Conservation (phyloP, 2,113 vertebrate species). For the Gobiocypris rarus region DNA sequence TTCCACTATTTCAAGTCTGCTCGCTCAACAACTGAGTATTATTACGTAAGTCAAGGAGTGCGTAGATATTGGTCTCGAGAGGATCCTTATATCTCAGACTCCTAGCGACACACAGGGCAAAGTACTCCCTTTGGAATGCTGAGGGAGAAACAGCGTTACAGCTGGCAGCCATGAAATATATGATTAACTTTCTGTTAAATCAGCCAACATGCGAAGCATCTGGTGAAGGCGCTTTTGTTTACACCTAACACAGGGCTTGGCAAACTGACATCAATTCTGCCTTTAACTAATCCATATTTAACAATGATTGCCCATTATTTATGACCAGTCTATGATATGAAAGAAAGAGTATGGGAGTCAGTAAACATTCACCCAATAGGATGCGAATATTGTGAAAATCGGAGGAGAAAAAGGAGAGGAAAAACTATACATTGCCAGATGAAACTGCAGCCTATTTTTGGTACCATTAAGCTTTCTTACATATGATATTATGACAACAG, state of each 20-base stretch:
- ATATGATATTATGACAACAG: neutral
- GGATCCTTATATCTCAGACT: conserved; percentile 13
- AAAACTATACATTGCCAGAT: neutral
- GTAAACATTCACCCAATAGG: neutral
- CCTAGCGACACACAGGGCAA: conserved; percentile 25
- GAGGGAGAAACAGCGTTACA: neutral
- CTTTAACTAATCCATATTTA: neutral
- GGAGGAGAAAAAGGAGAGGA: too few relatives aligned
- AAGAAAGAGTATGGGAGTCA: neutral
- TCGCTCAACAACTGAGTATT: neutral
- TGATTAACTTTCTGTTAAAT: neutral
- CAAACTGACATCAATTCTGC: neutral
- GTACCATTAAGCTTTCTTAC: neutral
- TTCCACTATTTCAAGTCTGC: neutral
- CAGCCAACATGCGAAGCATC: neutral
- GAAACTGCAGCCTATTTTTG: neutral
- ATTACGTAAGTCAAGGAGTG: conserved; percentile 1
- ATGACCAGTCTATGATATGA: neutral
- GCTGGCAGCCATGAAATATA: neutral
- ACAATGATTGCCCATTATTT: neutral
- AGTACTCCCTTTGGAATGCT: neutral
- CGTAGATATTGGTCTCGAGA: neutral
- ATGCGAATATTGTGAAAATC: neutral
- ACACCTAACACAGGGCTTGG: neutral
- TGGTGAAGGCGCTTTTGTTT: neutral